phyloP scores from a whole-genome alignment of 2,113 vertebrate genomes.

The Rhynchomys soricoides region DNA sequence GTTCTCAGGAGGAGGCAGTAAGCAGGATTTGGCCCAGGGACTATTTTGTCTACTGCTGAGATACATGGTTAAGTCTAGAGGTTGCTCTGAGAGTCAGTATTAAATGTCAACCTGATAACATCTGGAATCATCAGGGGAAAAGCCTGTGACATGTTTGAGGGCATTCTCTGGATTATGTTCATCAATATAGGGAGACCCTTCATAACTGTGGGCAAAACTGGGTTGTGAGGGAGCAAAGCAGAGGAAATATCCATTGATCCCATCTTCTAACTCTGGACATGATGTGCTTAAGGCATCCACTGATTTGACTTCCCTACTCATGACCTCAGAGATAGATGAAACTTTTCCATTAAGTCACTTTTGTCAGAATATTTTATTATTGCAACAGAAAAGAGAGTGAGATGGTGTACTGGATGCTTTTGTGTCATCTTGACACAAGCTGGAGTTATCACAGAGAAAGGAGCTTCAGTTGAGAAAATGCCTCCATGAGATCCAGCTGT shows the following conservation, averaged over 20 bases:
- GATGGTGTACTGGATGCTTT: too few relatives aligned
- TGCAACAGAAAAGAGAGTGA: not conserved
- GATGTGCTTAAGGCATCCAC: not conserved
- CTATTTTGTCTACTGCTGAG: not conserved
- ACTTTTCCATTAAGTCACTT: not conserved
- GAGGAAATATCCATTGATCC: not conserved
- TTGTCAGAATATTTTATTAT: not conserved
- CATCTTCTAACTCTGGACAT: not conserved
- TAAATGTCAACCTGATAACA: not conserved
- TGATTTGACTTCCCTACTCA: not conserved
- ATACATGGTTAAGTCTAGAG: not conserved
- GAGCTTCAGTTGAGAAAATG: too few relatives aligned
- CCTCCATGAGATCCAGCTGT: too few relatives aligned
- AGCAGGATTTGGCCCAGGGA: not conserved
- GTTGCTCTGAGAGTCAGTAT: not conserved
- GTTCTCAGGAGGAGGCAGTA: fast-evolving
- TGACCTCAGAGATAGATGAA: not conserved
- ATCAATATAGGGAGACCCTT: not conserved
- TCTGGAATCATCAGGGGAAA: not conserved
- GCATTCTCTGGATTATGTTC: not conserved
- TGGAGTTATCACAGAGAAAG: too few relatives aligned
- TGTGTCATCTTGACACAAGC: too few relatives aligned
- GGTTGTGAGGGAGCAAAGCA: not conserved
- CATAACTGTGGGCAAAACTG: not conserved
- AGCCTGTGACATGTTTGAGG: too few relatives aligned